Percentiles rank a stretch among this genome's conserved stretches.
phyloP scores from a whole-genome alignment of 2,888 invertebrate genomes.

The Amblyjoppa fuscipennis region DNA sequence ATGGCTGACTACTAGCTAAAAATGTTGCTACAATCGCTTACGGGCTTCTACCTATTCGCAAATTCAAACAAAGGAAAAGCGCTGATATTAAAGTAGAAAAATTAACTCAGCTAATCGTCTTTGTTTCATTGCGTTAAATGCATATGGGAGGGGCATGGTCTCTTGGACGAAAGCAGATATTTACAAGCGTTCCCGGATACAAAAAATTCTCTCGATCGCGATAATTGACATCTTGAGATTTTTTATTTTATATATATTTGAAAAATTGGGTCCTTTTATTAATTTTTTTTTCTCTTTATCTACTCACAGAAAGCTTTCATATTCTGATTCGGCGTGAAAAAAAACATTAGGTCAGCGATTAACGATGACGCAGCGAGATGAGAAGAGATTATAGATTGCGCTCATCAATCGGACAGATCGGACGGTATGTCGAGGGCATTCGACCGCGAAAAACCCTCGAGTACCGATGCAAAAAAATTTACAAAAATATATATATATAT shows the following conservation, averaged over 20 bases:
- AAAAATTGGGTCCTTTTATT: constrained; percentile 53
- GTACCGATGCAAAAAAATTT: constrained; percentile 21
- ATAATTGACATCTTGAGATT: constrained; percentile 51
- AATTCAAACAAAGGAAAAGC: constrained; percentile 35
- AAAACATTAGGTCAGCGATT: not conserved
- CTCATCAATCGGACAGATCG: constrained; percentile 39
- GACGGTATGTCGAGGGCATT: constrained; percentile 49
- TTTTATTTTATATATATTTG: constrained; percentile 62
- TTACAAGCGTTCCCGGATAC: constrained; percentile 70
- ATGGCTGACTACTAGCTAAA: constrained; percentile 82
- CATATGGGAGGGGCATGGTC: constrained; percentile 29
- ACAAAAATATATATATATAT: not conserved
- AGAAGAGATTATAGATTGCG: constrained; percentile 65
- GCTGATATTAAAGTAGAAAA: constrained; percentile 37
- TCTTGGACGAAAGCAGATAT: constrained; percentile 76
- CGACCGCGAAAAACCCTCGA: constrained; percentile 60
- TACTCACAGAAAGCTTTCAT: constrained; percentile 54
- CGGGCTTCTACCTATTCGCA: constrained; percentile 55
- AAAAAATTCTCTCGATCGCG: constrained; percentile 65
- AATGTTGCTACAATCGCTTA: constrained; percentile 68
- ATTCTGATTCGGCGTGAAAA: constrained; percentile 53
- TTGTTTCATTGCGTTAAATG: constrained; percentile 48
- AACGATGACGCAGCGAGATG: constrained; percentile 49
- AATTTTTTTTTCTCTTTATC: constrained; percentile 63
- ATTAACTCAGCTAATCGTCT: constrained; percentile 21